Evolutionary conservation across 2,888 invertebrate genomes (phyloP).

Genomic region (Lumbricus terrestris): DNA sequence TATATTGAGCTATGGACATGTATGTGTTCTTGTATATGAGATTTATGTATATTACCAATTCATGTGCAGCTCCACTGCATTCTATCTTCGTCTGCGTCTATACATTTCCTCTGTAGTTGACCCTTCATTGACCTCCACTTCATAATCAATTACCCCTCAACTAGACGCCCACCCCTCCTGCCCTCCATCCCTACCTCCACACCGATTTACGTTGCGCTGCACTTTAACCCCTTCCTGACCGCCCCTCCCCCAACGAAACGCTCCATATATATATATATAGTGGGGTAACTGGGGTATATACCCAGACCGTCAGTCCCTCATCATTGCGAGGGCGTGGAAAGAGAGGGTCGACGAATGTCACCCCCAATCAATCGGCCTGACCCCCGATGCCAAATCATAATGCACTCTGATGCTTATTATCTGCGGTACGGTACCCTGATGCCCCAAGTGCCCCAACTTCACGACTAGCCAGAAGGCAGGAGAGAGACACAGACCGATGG

Average conservation of each 20-base stretch:
- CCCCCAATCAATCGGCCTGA: not conserved
- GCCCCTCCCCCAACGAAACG: not conserved
- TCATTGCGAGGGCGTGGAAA: not conserved
- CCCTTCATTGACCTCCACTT: not conserved
- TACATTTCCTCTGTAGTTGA: not conserved
- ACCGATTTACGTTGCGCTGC: not conserved
- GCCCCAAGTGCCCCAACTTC: no score
- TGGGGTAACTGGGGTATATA: no score
- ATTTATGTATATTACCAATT: not conserved
- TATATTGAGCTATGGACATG: not conserved
- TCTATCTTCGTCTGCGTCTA: not conserved
- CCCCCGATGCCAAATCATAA: not conserved
- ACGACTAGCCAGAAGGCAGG: not conserved
- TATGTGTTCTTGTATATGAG: not conserved
- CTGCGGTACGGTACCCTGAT: not conserved
- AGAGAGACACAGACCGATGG: no score
- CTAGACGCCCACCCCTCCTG: not conserved
- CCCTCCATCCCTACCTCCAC: not conserved
- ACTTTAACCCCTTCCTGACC: not conserved
- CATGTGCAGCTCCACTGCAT: not conserved
- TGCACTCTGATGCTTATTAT: not conserved
- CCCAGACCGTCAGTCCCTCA: not conserved
- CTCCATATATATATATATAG: no score
- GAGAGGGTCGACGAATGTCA: not conserved
- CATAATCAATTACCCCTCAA: constrained; percentile 3